phyloP scores from a whole-genome alignment of 2,797 vertebrate species.

The Threskiornis aethiopicus region DNA sequence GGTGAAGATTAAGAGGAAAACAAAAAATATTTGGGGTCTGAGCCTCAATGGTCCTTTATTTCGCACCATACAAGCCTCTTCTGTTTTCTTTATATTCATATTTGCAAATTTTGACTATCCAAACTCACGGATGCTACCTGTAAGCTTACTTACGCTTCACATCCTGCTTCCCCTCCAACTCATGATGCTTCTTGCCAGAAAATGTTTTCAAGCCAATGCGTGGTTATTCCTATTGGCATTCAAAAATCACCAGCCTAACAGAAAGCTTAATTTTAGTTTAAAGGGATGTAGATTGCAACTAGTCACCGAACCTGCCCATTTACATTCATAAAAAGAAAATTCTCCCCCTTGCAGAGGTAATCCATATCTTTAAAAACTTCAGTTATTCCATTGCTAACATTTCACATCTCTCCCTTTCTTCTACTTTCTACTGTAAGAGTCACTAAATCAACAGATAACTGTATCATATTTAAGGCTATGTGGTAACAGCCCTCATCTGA shows the following conservation, averaged over 20 bases:
- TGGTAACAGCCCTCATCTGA: constrained; percentile 25
- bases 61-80: neutral
- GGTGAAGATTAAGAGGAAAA: neutral
- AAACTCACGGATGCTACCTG: neutral
- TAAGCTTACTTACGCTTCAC: neutral
- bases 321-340: neutral
- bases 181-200: neutral
- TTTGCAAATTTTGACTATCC: neutral
- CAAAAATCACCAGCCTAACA: neutral
- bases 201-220: neutral
- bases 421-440: neutral
- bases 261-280: neutral
- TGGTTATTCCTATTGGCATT: neutral
- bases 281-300: neutral
- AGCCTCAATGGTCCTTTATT: neutral
- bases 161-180: neutral
- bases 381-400: neutral
- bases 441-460: neutral
- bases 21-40: neutral
- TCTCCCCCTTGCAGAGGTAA: neutral
- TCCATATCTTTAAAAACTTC: neutral
- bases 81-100: neutral
- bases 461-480: constrained; percentile 12
- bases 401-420: neutral
- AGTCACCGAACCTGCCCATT: neutral